A percentile compares a stretch with the other conserved stretches of the same genome.
These are phyloP conservation scores for Danaus chrysippus DNA, from an alignment of 2,888 invertebrate species.

Conservation along the genomic window DNA sequence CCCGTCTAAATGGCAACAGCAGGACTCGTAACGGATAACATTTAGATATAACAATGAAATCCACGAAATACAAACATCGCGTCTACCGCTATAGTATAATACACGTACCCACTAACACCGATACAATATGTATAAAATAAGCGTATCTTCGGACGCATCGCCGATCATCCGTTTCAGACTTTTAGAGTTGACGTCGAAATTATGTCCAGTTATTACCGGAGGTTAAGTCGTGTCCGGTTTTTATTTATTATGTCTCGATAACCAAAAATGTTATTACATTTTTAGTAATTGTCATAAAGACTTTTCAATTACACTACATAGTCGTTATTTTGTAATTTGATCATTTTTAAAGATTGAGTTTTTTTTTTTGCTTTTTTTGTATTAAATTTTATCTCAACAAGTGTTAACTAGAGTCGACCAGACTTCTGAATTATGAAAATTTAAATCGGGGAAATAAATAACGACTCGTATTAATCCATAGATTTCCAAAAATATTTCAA, in stretches of 20 bases:
- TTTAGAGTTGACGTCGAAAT: conserved; percentile 54
- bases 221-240: conserved; percentile 12
- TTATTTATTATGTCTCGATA: conserved; percentile 1
- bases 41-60: conserved; percentile 43
- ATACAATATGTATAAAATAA: conserved; percentile 75
- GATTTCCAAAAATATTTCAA: too few relatives aligned
- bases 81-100: conserved; percentile 26
- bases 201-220: conserved; percentile 18
- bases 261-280: not conserved
- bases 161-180: conserved; percentile 73
- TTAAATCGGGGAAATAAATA: too few relatives aligned
- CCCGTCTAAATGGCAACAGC: conserved; percentile 61
- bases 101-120: conserved; percentile 54
- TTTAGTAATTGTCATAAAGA: too few relatives aligned
- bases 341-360: too few relatives aligned
- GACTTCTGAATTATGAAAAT: too few relatives aligned
- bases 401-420: too few relatives aligned
- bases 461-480: too few relatives aligned
- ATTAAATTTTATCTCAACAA: too few relatives aligned
- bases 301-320: too few relatives aligned
- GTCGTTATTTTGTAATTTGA: too few relatives aligned
- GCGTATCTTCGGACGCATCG: conserved; percentile 72
- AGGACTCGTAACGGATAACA: conserved; percentile 31
- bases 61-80: conserved; percentile 26
- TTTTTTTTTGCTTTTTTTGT: too few relatives aligned